These are phyloP conservation scores for Glossosoma conforme DNA, from an alignment of 1,140 invertebrate species.

Conservation along the genomic window DNA sequence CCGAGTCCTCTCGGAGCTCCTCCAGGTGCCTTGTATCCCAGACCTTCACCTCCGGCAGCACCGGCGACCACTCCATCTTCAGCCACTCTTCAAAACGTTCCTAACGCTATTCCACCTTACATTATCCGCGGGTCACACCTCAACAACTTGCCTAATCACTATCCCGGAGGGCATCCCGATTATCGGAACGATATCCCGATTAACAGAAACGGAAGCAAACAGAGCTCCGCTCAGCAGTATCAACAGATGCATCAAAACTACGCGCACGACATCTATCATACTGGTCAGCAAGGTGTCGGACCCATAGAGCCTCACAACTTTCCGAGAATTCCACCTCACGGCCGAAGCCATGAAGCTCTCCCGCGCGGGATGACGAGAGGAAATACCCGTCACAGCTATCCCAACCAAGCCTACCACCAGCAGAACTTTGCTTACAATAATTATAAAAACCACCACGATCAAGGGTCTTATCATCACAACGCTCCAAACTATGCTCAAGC, in stretches of 20 bases:
- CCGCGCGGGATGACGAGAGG: conserved; percentile 30
- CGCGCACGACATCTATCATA: conserved; percentile 51
- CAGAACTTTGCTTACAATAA: conserved; percentile 38
- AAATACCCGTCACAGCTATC: conserved; percentile 33
- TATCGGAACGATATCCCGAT: conserved; percentile 36
- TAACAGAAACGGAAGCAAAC: conserved; percentile 14
- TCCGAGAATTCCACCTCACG: conserved; percentile 36
- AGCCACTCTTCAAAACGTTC: conserved; percentile 53
- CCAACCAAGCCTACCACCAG: conserved; percentile 39
- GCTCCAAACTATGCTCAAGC: conserved; percentile 41
- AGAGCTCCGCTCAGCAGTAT: conserved; percentile 24
- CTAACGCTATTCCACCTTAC: conserved; percentile 53
- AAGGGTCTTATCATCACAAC: conserved; percentile 41
- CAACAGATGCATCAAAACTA: conserved; percentile 35
- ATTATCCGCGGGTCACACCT: conserved; percentile 46
- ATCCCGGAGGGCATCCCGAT: conserved; percentile 43
- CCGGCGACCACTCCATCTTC: conserved; percentile 53
- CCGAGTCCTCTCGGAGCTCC: conserved; percentile 45
- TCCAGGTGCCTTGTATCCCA: conserved; percentile 51
- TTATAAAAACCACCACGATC: conserved; percentile 42
- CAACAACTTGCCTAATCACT: conserved; percentile 35
- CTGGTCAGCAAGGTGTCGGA: conserved; percentile 33
- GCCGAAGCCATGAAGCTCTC: conserved; percentile 22
- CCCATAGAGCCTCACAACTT: conserved; percentile 41
- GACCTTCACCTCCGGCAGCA: conserved; percentile 57